These are phyloP conservation scores for Xyrauchen texanus DNA, from an alignment of 2,113 vertebrate species.

Conservation along the genomic window DNA sequence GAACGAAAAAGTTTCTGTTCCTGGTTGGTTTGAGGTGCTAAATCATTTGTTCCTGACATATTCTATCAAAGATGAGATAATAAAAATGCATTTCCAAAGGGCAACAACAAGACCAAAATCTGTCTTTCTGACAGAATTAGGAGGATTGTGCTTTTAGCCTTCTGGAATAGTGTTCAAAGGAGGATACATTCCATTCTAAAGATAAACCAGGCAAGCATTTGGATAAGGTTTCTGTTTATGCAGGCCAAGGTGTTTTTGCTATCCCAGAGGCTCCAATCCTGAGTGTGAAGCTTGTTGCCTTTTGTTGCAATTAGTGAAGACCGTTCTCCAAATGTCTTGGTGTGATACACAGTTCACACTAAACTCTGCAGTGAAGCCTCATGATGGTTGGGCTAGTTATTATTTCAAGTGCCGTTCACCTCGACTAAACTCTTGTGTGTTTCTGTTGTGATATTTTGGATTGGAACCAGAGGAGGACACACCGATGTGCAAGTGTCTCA, in stretches of 20 bases:
- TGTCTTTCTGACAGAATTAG: not conserved
- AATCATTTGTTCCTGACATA: not conserved
- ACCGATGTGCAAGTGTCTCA: slow-evolving; percentile 38
- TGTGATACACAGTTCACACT: not conserved
- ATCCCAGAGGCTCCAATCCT: slow-evolving; percentile 35
- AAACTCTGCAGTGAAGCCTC: not conserved
- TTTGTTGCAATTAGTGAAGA: slow-evolving; percentile 51
- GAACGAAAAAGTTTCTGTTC: not conserved
- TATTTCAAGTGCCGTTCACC: not conserved
- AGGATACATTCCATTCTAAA: slow-evolving; percentile 50
- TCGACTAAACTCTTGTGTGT: slow-evolving; percentile 13
- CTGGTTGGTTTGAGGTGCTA: not conserved
- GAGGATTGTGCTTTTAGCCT: not conserved
- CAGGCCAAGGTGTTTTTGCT: slow-evolving; percentile 14
- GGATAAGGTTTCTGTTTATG: slow-evolving; percentile 53
- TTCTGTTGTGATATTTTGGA: slow-evolving; percentile 34
- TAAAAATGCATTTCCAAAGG: not conserved
- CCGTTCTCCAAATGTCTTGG: not conserved
- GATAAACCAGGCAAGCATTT: slow-evolving; percentile 57
- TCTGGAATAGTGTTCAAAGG: slow-evolving; percentile 46
- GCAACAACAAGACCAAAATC: no score
- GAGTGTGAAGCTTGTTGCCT: slow-evolving; percentile 37
- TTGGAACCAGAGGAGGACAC: slow-evolving; percentile 21
- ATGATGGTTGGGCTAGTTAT: slow-evolving; percentile 7
- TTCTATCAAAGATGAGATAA: not conserved